phyloP scores from a whole-genome alignment of 2,113 vertebrate species.

The Sinosuthora webbiana region DNA sequence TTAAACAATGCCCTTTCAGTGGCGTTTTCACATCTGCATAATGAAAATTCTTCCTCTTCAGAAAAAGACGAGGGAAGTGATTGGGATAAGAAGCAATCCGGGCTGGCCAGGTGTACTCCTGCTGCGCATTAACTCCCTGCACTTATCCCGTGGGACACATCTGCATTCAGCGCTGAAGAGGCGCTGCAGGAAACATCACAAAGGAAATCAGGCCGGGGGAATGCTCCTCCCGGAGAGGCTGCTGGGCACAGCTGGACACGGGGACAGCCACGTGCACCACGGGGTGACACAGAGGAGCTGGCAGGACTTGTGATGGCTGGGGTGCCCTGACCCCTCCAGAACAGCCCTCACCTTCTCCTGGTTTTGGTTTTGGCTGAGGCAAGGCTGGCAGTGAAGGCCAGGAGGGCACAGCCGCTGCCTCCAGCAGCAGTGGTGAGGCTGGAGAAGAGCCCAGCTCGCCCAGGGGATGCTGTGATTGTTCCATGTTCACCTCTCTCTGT shows the following conservation, averaged over 20 bases:
- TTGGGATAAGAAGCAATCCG: constrained; percentile 36
- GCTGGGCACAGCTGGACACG: background rate
- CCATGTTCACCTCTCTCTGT: no score
- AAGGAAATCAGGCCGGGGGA: background rate
- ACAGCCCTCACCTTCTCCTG: background rate
- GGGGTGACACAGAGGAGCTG: rapidly evolving
- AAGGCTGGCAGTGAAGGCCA: background rate
- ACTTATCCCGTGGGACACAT: background rate
- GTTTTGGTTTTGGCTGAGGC: background rate
- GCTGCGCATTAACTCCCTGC: background rate
- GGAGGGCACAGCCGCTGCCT: background rate
- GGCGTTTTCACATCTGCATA: constrained; percentile 59
- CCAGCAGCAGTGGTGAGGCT: background rate
- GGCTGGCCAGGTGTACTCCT: constrained; percentile 47
- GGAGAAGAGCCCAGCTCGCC: background rate
- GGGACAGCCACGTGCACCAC: background rate
- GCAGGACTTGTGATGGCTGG: background rate
- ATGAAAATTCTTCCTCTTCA: constrained; percentile 66
- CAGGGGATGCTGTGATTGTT: background rate
- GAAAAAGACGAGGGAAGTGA: constrained; percentile 44
- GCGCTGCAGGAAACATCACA: background rate
- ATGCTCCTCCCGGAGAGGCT: background rate
- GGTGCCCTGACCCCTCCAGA: background rate
- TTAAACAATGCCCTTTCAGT: constrained; percentile 69
- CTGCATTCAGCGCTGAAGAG: constrained; percentile 17